Conservation (phyloP, 2,113 vertebrate species). For the Chaenogobius annularis region DNA sequence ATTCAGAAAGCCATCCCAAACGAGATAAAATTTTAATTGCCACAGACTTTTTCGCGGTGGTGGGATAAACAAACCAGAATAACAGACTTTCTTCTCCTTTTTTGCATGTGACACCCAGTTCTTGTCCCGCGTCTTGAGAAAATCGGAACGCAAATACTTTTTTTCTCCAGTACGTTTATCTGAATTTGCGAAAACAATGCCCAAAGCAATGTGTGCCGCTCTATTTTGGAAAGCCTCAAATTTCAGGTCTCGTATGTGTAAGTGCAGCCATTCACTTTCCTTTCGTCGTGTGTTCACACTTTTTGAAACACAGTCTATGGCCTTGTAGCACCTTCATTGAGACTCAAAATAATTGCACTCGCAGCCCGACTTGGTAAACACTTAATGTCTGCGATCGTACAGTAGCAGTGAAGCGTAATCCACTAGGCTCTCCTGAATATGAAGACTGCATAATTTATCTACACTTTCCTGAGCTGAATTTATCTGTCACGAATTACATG, state of each 20-base stretch:
- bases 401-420: slow-evolving; percentile 27
- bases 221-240: background rate
- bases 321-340: slow-evolving; percentile 4
- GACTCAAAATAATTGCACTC: background rate
- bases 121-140: background rate
- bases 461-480: background rate
- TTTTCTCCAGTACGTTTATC: no score
- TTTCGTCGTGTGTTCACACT: background rate
- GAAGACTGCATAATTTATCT: slow-evolving; percentile 23
- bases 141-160: no score
- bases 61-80: no score
- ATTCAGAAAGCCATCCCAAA: no score
- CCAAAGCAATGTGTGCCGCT: background rate
- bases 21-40: no score
- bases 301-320: background rate
- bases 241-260: background rate
- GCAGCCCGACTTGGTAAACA: background rate
- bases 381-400: slow-evolving; percentile 28
- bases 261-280: background rate
- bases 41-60: no score
- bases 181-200: background rate
- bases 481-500: slow-evolving; percentile 4
- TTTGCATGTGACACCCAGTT: no score
- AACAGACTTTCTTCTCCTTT: no score
- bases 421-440: slow-evolving; percentile 29